phyloP scores from a whole-genome alignment of 2,797 vertebrate species.

The Oreochromis mossambicus region DNA sequence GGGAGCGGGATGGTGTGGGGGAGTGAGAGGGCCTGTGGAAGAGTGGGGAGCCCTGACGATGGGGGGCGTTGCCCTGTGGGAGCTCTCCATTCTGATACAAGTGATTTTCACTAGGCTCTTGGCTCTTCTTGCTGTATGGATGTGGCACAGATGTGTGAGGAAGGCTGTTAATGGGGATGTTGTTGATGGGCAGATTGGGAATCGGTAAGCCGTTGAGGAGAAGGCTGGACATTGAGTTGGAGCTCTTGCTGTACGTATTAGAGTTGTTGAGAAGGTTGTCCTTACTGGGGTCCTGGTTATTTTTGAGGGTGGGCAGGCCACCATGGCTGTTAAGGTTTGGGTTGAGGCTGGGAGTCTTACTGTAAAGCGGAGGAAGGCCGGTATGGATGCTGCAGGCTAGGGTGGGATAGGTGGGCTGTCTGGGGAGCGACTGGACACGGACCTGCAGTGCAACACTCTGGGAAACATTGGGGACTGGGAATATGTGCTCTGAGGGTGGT shows the following conservation, averaged over 20 bases:
- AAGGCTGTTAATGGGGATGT: constrained; percentile 67
- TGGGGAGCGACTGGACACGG: constrained; percentile 93
- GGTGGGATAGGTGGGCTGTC: constrained; percentile 93
- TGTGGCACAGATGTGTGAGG: constrained; percentile 44
- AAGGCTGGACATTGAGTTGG: constrained; percentile 56
- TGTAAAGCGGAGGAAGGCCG: constrained; percentile 71
- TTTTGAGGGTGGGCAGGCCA: constrained; percentile 80
- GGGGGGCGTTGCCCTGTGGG: constrained; percentile 65
- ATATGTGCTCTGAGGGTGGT: constrained; percentile 91
- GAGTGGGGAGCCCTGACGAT: constrained; percentile 72
- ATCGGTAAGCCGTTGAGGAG: constrained; percentile 63
- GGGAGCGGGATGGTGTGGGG: constrained; percentile 61
- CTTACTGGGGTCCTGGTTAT: constrained; percentile 74
- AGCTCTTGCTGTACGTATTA: constrained; percentile 63
- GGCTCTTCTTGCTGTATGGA: constrained; percentile 61
- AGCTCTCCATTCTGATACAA: constrained; percentile 68
- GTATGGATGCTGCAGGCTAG: constrained; percentile 95
- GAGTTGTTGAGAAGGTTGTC: constrained; percentile 58
- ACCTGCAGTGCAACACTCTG: constrained; percentile 96
- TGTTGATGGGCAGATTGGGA: constrained; percentile 68
- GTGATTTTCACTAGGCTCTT: constrained; percentile 58
- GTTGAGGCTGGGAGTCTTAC: constrained; percentile 66
- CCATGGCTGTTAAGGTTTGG: constrained; percentile 63
- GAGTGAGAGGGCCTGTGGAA: constrained; percentile 75
- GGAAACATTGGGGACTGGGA: constrained; percentile 94